Conservation (phyloP, 2,797 vertebrate genomes). For the Helarctos malayanus region DNA sequence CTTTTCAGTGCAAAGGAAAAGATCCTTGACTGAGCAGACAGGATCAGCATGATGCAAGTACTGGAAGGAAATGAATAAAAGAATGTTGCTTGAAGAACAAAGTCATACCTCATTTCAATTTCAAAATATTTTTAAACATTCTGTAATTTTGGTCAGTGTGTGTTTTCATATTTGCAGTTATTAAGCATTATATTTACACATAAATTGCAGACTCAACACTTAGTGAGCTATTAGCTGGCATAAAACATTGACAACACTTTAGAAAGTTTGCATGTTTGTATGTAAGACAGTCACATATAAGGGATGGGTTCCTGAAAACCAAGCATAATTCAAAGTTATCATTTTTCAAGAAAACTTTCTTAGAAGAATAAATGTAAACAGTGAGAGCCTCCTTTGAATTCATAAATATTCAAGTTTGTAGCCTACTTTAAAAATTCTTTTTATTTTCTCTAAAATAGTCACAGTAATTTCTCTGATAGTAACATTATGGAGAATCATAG, state of each 20-base stretch:
- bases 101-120: constrained; percentile 43
- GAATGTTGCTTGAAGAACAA: constrained; percentile 15
- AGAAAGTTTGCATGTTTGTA: not conserved
- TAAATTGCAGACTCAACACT: constrained; percentile 43
- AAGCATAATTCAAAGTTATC: not conserved
- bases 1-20: constrained; percentile 62
- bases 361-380: constrained; percentile 17
- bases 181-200: not conserved
- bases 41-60: not conserved
- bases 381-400: not conserved
- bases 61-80: not conserved
- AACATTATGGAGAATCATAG: not conserved
- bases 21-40: constrained; percentile 20
- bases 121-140: constrained; percentile 72
- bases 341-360: constrained; percentile 3
- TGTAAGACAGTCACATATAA: not conserved
- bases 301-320: not conserved
- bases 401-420: not conserved
- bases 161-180: constrained; percentile 31
- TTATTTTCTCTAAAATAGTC: constrained; percentile 9
- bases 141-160: constrained; percentile 40
- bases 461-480: not conserved
- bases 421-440: not conserved
- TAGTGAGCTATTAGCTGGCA: not conserved
- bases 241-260: constrained; percentile 12